Conservation (phyloP, 2,888 invertebrate species). For the Ethmia dodecea region DNA sequence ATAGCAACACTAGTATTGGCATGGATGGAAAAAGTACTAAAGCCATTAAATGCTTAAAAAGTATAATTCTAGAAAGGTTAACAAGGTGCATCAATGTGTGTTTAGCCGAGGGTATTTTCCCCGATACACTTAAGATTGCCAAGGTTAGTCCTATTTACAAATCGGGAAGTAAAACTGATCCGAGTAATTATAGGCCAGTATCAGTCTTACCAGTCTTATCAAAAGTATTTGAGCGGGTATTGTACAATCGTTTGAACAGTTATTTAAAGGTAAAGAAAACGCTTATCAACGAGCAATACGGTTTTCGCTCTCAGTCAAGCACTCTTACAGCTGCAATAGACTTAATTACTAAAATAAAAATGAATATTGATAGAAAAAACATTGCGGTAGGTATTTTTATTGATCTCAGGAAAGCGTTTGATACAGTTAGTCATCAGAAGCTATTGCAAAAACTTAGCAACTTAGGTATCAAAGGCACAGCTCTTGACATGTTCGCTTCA, state of each 20-base stretch:
- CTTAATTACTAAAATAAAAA: constrained; percentile 7
- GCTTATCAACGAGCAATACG: constrained; percentile 4
- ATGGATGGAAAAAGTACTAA: constrained; percentile 14
- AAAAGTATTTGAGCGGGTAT: constrained; percentile 10
- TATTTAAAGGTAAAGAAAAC: neutral
- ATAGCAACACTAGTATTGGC: constrained; percentile 12
- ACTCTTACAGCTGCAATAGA: constrained; percentile 10
- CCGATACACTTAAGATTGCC: constrained; percentile 6
- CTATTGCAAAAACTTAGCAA: neutral
- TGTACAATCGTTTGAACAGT: constrained; percentile 3
- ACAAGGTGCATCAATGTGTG: constrained; percentile 9
- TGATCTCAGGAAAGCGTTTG: no score
- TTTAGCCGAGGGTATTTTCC: constrained; percentile 1
- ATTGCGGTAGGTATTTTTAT: no score
- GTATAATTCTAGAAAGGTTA: constrained; percentile 3
- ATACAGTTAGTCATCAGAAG: no score
- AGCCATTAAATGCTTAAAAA: constrained; percentile 34
- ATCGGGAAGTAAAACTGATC: constrained; percentile 12
- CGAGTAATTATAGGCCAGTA: constrained; percentile 15
- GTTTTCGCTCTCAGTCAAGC: constrained; percentile 8
- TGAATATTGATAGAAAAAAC: constrained; percentile 9
- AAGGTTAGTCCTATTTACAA: constrained; percentile 16
- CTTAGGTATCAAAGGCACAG: neutral
- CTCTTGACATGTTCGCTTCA: neutral
- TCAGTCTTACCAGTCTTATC: constrained; percentile 11